Evolutionary conservation across 2,797 vertebrate species (phyloP), one percentile per base, ranked within the genome.

Genomic region (Cyclopterus lumpus): DNA sequence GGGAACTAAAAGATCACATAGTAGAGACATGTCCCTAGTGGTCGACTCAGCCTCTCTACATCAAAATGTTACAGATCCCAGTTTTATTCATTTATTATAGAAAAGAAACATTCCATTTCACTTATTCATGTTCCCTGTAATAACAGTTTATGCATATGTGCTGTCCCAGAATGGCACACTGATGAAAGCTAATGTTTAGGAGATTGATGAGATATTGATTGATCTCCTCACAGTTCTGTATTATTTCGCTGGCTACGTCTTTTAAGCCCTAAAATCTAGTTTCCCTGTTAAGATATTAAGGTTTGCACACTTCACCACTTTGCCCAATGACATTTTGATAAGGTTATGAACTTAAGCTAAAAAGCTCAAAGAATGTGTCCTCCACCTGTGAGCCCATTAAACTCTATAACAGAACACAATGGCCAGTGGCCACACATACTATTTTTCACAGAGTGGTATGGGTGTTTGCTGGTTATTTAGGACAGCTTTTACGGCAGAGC

Each of bases 381-480:
- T 40, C 28, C 58, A 74, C 69, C 72, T 73, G 61, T 28, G 15
- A 80, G 55, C 58, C 22, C 15, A 42, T 28, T 67, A 20, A 26
- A 54, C 48, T 48, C 62, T 53, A 38, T 8, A 76, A 38, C 40
- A 69, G 30, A 70, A 84, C 71, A 90, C 83, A 89, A 87, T 84
- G 53, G 60, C 59, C 83, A 89, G 86, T 82, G 53, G 60, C 59
- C 57, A 73, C 26, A 49, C 62, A 53, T 65, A 49, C 63, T 69
- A 30, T 46, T 75, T 75, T 10, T 32, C 5, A 48, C 46, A 11
- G 4, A 16, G 8, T 58, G 42, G 24, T 58, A 54, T 53, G 71
- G 62, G 30, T 68, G 76, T 64, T 46, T 70, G 66, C 38, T 80
- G 75, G 71, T 79, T 88, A 78, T 86, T 87, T 75, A 82, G 73